Evolutionary conservation across 2,113 vertebrate genomes (phyloP).

Genomic region (Brachirus orientalis): DNA sequence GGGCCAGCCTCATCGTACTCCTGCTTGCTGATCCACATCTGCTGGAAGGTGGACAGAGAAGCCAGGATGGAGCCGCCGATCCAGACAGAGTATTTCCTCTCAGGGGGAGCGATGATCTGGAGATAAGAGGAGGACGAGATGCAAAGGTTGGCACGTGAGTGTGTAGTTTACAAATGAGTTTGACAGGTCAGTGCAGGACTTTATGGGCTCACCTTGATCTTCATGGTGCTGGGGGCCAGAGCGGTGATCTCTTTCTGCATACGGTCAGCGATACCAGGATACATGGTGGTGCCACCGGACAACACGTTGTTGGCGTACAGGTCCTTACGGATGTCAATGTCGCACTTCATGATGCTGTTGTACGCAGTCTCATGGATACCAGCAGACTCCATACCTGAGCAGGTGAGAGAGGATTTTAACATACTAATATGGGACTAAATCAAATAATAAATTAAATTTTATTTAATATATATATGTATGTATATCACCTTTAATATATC

Average conservation of each 20-base stretch:
- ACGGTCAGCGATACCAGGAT: conserved; percentile 83
- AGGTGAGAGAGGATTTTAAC: conserved; percentile 8
- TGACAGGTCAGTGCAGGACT: background rate
- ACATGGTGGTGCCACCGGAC: conserved; percentile 81
- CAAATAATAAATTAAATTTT: no score
- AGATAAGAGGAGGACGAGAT: conserved; percentile 18
- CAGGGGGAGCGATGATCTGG: conserved; percentile 98
- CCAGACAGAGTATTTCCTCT: conserved; percentile 98
- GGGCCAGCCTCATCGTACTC: conserved; percentile 98
- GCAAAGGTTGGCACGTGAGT: conserved; percentile 2
- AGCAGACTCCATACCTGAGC: conserved; percentile 82
- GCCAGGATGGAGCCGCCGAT: conserved; percentile 99
- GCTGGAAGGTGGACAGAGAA: conserved; percentile 99
- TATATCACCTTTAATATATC: no score
- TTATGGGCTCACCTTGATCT: conserved; percentile 80
- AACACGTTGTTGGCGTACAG: conserved; percentile 83
- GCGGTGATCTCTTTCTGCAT: conserved; percentile 86
- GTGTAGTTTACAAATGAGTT: background rate
- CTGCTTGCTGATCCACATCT: conserved; percentile 99
- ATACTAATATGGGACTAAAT: background rate
- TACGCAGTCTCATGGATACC: conserved; percentile 84
- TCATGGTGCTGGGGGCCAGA: conserved; percentile 84
- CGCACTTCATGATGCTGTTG: conserved; percentile 85
- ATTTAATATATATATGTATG: no score
- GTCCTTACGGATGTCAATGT: conserved; percentile 85